These are phyloP conservation scores for Drosophila bunnanda DNA, from an alignment of 2,888 invertebrate species.

Conservation along the genomic window DNA sequence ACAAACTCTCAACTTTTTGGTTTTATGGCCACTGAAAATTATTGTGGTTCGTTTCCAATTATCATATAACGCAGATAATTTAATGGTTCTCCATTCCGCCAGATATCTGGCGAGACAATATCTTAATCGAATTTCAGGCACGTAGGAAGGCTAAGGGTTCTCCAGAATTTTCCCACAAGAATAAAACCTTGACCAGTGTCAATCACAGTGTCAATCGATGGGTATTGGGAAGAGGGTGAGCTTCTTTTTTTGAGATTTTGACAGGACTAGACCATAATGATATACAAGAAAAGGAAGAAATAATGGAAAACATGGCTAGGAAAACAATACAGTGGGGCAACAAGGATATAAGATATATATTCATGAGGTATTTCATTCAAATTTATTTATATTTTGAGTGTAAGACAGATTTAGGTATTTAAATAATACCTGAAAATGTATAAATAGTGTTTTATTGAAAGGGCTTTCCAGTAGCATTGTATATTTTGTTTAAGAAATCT, in stretches of 20 bases:
- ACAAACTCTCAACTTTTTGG: background rate
- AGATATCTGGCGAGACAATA: background rate
- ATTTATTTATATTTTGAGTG: background rate
- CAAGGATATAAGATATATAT: too few relatives aligned
- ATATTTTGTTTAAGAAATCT: background rate
- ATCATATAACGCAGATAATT: conserved; percentile 35
- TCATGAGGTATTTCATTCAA: too few relatives aligned
- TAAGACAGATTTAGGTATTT: background rate
- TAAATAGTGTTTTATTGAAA: too few relatives aligned
- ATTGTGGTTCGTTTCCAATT: conserved; percentile 31
- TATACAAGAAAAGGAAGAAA: background rate
- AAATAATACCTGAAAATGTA: background rate
- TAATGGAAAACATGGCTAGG: background rate
- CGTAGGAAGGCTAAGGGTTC: conserved; percentile 13
- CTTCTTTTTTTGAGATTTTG: background rate
- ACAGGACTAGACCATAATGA: conserved; percentile 7
- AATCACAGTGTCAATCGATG: conserved; percentile 34
- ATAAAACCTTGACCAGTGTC: conserved; percentile 16
- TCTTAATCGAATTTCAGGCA: conserved; percentile 19
- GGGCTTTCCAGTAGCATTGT: fast-evolving
- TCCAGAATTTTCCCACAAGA: conserved; percentile 7
- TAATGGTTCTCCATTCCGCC: conserved; percentile 6
- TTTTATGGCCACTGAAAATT: conserved; percentile 32
- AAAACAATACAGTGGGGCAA: conserved; percentile 11
- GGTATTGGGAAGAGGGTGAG: background rate